phyloP scores from a whole-genome alignment of 2,888 invertebrate genomes.

The Agrypnus murinus region DNA sequence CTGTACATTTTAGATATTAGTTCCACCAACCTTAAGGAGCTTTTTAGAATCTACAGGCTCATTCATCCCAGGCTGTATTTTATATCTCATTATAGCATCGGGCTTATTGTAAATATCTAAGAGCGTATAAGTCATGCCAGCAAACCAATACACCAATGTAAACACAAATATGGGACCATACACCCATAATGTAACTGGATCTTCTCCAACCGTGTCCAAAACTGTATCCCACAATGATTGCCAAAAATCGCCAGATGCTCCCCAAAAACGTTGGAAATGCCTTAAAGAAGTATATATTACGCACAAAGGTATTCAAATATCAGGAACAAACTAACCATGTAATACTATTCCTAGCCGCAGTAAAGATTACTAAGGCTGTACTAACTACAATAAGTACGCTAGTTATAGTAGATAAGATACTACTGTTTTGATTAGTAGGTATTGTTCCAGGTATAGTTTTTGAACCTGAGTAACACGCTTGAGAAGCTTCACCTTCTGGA shows the following conservation, averaged over 20 bases:
- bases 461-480: too few species aligned
- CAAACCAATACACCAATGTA: conserved; percentile 82
- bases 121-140: conserved; percentile 83
- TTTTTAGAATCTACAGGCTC: conserved; percentile 81
- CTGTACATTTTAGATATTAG: neutral
- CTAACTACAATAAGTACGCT: conserved; percentile 61
- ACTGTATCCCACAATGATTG: conserved; percentile 87
- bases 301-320: too few species aligned
- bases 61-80: conserved; percentile 88
- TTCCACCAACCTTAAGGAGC: conserved; percentile 73
- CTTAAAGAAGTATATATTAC: conserved; percentile 71
- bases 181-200: conserved; percentile 79
- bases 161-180: conserved; percentile 78
- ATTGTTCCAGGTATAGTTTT: too few species aligned
- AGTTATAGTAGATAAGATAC: neutral
- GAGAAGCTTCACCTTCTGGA: too few species aligned
- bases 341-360: conserved; percentile 84
- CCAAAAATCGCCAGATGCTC: conserved; percentile 89
- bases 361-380: conserved; percentile 81
- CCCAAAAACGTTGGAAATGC: conserved; percentile 89
- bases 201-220: conserved; percentile 78
- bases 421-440: too few species aligned
- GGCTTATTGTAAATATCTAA: conserved; percentile 86
- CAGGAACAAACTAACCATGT: too few species aligned
- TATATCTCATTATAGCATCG: conserved; percentile 82